phyloP scores from a whole-genome alignment of 2,113 vertebrate genomes.

The Thunnus thynnus region DNA sequence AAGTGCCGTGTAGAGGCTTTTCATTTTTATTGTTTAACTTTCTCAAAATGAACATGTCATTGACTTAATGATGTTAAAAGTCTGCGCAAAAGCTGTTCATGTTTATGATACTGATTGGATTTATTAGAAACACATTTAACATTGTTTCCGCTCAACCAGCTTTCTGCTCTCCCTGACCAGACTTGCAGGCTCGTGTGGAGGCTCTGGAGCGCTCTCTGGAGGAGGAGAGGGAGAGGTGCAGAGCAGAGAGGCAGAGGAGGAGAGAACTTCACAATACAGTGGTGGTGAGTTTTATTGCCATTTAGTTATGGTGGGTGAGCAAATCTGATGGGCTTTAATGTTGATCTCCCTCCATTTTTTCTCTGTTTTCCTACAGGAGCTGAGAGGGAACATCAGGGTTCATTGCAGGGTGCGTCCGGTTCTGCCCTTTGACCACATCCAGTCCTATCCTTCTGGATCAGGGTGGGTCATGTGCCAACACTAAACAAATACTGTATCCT shows the following conservation, averaged over 20 bases:
- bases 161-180: slow-evolving; percentile 43
- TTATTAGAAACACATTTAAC: too few relatives aligned
- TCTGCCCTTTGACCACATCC: slow-evolving; percentile 75
- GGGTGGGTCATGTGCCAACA: slow-evolving; percentile 55
- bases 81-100: too few relatives aligned
- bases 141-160: too few relatives aligned
- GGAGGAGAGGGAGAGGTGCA: slow-evolving; percentile 78
- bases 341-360: too few relatives aligned
- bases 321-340: neutral
- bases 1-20: neutral
- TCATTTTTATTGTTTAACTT: neutral
- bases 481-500: neutral
- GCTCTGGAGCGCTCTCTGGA: slow-evolving; percentile 78
- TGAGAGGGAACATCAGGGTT: slow-evolving; percentile 85
- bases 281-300: slow-evolving; percentile 69
- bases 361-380: slow-evolving; percentile 69
- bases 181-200: slow-evolving; percentile 61
- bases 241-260: slow-evolving; percentile 76
- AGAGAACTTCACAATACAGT: slow-evolving; percentile 80
- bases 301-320: neutral
- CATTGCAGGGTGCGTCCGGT: slow-evolving; percentile 83
- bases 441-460: slow-evolving; percentile 42
- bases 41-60: neutral
- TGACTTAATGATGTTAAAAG: neutral
- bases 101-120: neutral